Evolutionary conservation across 2,797 vertebrate genomes (phyloP), one percentile per base, ranked within the genome.

Genomic region (Protosalanx chinensis): DNA sequence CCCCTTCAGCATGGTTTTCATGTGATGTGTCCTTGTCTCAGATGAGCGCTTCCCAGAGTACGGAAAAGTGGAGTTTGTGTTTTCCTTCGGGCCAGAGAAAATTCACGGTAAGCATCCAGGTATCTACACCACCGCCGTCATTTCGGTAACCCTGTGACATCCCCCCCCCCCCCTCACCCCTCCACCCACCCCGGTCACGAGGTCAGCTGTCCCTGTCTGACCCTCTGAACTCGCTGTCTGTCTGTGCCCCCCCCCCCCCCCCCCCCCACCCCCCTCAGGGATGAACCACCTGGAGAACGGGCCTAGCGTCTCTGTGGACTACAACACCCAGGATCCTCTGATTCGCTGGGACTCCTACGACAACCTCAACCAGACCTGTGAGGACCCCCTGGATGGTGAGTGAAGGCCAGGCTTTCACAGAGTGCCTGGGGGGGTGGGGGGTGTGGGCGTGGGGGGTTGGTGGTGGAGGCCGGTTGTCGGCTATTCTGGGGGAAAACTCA

Each of bases 11-110:
- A 13, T 46, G 7, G 12, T 46, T 13, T 12, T 46, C 41, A 46
- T 46, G 41, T 46, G 7, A 10, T 12, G 18, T 60, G n/a, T 23
- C 6, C 29, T 12, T 23, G 18, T 60, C n/a, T 60, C 85, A 99
- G 97, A 99, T 84, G 96, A 98, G 41, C 91, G 97, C 67, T 98
- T 99, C 82, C 96, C 97, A 0, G 97, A 99, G 86, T 96, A 97
- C 0, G 97, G 97, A 74, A 99, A 98, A 89, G 97, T 99, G 82
- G 97, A 99, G 80, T 98, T 99, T 65, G 93, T 98, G 71, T 98
- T 99, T 90, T 98, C 97, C 30, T 98, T 98, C 0, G 97, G 95
- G 51, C 97, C 97, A 0, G 97, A 99, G 88, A 99, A 98, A 90
- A 98, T 98, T 68, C 94, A 97, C 93, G 97, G 97, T 98, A 92